Base-by-base conservation (phyloP, 2,797 vertebrate species). In the Telmatherina bonti region DNA sequence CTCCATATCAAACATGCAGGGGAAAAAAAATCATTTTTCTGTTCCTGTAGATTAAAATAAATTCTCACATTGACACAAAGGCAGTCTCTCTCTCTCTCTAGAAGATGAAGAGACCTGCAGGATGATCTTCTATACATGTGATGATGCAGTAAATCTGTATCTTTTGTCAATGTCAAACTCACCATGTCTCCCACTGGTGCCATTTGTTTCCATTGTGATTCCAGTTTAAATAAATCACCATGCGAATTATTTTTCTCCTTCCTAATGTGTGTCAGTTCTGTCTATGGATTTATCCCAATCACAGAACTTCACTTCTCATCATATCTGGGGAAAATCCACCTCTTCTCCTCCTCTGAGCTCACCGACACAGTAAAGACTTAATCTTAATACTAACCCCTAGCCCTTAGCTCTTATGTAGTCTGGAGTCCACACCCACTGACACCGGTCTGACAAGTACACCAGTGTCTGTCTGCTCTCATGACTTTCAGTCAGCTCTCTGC, bases 381-480 rank as follows among this genome's bases (percentile, higher is more conserved):
- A n/a, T n/a, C n/a, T n/a, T n/a, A 45, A 11, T 53, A 16, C 38
- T 67, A 77, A 33, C 55, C 76, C 11, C 51, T 22, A 62, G 26
- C 62, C 68, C 62, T n/a, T 27, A 38, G 15, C 63, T 84, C 36
- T 66, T 66, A 26, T 62, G 30, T 8, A 26, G 9, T 47, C 49
- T 62, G 7, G 47, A 68, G 74, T 73, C 81, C 90, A 93, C 93
- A 90, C 91, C 93, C 92, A 91, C 85, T 56, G 33, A 75, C 88
- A 92, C 93, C 88, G 81, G 93, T 93, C 71, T 82, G 81, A 92
- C 93, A 82, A 87, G 92, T 86, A 63, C 51, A 41, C 51, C 54
- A 68, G 69, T 74, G 20, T 80, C 51, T 66, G 11, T 76, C 62
- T 67, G 36, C 27, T 61, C 4, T 38, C 36, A 43, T 67, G 22